Evolutionary conservation across 2,113 vertebrate genomes (phyloP).

Genomic region (Meleagris gallopavo): DNA sequence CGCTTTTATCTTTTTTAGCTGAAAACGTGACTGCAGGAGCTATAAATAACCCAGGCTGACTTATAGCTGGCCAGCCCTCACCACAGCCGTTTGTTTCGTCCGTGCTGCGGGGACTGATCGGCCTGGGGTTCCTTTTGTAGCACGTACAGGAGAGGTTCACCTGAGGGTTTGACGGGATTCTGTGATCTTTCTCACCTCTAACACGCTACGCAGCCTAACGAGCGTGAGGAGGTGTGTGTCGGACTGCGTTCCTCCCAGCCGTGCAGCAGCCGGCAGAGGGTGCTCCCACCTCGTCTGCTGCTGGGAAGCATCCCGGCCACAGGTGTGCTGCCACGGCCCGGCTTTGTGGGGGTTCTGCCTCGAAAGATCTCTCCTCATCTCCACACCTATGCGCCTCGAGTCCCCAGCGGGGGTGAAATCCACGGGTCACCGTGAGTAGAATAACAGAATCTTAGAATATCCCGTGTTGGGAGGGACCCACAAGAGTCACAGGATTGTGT

Average conservation of each 20-base stretch:
- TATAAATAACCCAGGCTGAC: not conserved
- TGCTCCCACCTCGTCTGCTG: conserved; percentile 5
- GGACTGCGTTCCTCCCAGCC: not conserved
- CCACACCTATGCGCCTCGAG: not conserved
- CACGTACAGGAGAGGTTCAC: not conserved
- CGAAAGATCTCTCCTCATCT: not conserved
- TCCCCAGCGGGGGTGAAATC: not conserved
- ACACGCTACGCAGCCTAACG: not conserved
- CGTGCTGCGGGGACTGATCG: not conserved
- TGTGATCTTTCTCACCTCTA: not conserved
- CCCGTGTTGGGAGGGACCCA: not conserved
- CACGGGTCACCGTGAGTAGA: not conserved
- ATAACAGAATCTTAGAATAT: not conserved
- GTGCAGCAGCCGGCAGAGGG: conserved; percentile 33
- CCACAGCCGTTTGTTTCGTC: accelerated
- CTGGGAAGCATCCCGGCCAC: not conserved
- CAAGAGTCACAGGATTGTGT: not conserved
- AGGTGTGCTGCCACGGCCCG: not conserved
- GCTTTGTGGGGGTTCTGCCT: not conserved
- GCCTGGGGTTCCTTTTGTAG: not conserved
- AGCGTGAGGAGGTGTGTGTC: accelerated
- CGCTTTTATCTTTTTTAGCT: not conserved
- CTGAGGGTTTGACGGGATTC: not conserved
- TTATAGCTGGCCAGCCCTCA: not conserved
- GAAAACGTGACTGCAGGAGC: not conserved